These are phyloP conservation scores for Manis pentadactyla DNA, from an alignment of 2,797 vertebrate genomes.

Conservation along the genomic window DNA sequence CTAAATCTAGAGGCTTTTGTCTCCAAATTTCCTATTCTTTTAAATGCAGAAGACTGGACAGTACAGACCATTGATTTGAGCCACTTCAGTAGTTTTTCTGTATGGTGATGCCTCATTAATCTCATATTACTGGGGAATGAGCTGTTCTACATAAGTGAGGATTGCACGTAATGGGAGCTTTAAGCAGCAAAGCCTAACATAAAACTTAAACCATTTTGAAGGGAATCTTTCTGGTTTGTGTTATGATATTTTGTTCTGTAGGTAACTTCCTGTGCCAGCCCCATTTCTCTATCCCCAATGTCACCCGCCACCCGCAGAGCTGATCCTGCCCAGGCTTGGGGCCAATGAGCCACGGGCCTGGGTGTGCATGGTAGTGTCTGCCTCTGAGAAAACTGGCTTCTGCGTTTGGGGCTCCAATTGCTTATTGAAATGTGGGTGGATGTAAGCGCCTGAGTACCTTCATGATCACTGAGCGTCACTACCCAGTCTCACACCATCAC, in stretches of 20 bases:
- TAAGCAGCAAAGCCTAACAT: slow-evolving; percentile 68
- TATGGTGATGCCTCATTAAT: slow-evolving; percentile 74
- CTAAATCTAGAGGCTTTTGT: slow-evolving; percentile 24
- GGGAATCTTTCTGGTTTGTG: slow-evolving; percentile 38
- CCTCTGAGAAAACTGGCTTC: background rate
- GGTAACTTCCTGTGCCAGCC: slow-evolving; percentile 35
- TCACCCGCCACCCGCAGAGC: slow-evolving; percentile 13
- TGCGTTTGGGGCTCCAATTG: background rate
- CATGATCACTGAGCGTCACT: background rate
- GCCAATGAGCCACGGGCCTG: background rate
- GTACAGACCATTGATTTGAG: slow-evolving; percentile 69
- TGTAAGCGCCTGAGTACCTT: background rate
- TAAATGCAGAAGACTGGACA: slow-evolving; percentile 64
- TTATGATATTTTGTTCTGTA: slow-evolving; percentile 50
- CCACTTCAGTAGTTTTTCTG: slow-evolving; percentile 71
- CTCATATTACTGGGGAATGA: slow-evolving; percentile 77
- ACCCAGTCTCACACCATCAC: background rate
- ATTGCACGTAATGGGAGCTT: slow-evolving; percentile 75
- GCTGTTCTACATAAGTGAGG: slow-evolving; percentile 79
- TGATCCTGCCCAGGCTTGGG: background rate
- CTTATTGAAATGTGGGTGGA: slow-evolving; percentile 22
- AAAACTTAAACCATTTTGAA: slow-evolving; percentile 67
- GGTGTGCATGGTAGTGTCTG: background rate
- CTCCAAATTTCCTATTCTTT: slow-evolving; percentile 62
- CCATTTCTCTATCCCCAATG: background rate